A percentile compares a stretch with the other conserved stretches of the same genome.
Evolutionary conservation across 2,888 invertebrate species (phyloP).

Genomic region (Cephus sareptanus): DNA sequence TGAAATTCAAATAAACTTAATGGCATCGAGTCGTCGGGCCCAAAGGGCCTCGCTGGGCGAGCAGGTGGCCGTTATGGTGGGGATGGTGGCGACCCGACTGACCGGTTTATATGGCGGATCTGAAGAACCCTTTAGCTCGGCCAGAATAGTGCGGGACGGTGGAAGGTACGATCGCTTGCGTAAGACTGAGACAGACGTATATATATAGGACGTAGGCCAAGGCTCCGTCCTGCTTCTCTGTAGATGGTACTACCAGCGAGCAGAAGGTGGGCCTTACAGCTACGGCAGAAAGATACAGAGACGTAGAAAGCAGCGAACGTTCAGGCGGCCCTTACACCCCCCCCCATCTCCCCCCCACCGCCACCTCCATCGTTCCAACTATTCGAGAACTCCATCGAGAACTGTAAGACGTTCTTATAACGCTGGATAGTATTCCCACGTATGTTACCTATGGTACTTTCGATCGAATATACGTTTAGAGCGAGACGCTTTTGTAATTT

Average conservation of each 20-base stretch:
- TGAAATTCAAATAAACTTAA: slow-evolving; percentile 62
- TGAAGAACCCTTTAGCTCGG: slow-evolving; percentile 42
- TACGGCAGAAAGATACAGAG: not conserved
- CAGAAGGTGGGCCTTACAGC: not conserved
- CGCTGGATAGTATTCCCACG: not conserved
- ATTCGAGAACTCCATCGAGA: not conserved
- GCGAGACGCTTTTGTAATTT: not conserved
- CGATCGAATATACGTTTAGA: not conserved
- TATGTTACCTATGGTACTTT: not conserved
- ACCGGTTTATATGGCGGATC: slow-evolving; percentile 63
- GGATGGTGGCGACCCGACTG: slow-evolving; percentile 56
- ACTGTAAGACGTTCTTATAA: not conserved
- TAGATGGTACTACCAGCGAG: not conserved
- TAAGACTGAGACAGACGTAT: slow-evolving; percentile 29
- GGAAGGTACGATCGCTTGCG: not conserved
- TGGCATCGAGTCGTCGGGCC: slow-evolving; percentile 43
- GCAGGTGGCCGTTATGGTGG: slow-evolving; percentile 60
- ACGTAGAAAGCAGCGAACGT: not conserved
- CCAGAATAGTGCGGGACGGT: not conserved
- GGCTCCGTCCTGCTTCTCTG: not conserved
- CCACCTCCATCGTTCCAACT: too few species aligned
- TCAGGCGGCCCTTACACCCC: not conserved
- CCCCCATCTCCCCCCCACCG: not conserved
- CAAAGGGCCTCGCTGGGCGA: slow-evolving; percentile 47
- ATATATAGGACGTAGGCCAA: not conserved